Evolutionary conservation across 2,113 vertebrate genomes (phyloP), one percentile per base, ranked within the genome.

Genomic region (Brienomyrus longianalis): DNA sequence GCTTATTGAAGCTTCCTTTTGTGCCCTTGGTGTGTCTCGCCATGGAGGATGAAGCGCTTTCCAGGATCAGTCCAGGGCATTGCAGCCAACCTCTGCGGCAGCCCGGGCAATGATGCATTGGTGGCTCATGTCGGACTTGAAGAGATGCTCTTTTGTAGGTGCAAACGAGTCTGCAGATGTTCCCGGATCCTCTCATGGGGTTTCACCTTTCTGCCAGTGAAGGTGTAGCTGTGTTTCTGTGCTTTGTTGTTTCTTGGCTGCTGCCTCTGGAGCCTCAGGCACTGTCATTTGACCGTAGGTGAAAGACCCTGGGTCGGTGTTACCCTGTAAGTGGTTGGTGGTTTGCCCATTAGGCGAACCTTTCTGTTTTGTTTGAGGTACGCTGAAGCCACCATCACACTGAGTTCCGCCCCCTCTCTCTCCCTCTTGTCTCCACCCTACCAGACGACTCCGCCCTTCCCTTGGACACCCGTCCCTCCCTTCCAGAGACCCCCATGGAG

Each of bases 401-500:
- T 84, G 83, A 84, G 39, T 45, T 47, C 9, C 23, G 0, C 43
- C 19, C 80, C 5, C 83, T 83, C 31, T 39, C 35, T 48, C 35
- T 84, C 45, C 39, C 83, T 84, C 62, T 70, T 87, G 27, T 85
- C 88, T 85, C 47, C 88, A 62, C 86, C 1, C 15, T 87, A 92
- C 59, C 43, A 99, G 98, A 98, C 95, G 97, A 96, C 89, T 97
- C 95, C 92, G 95, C 90, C 92, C 96, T 96, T 92, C 95, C 92
- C 91, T 95, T 95, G 88, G 95, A 97, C 93, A 96, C 88, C 70
- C 92, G 97, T 90, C 95, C 97, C 90, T 92, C 96, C 94, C 95
- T 98, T 91, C 97, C 94, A 0, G 94, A 96, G 91, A 93, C 93
- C 51, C 94, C 96, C 83, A 99, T 99, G 98, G 98, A 98, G 94